These are phyloP conservation scores for Pelagia noctiluca DNA, from an alignment of 30 jellyfish, hydroid and myxozoan species.

Conservation along the genomic window DNA sequence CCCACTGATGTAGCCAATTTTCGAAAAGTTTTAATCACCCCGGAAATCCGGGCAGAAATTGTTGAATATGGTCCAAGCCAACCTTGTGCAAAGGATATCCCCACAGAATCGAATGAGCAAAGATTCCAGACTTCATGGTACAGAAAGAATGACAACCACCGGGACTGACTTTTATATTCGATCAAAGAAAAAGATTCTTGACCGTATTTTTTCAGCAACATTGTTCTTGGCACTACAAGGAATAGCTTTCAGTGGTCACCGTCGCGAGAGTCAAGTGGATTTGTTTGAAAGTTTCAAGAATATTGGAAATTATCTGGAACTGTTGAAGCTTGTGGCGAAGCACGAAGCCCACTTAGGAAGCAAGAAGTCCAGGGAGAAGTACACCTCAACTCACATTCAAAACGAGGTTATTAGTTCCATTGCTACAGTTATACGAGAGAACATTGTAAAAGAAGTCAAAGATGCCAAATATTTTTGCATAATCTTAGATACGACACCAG, in stretches of 20 bases:
- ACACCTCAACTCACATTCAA: constrained; percentile 63
- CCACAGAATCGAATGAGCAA: constrained; percentile 29
- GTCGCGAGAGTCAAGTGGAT: constrained; percentile 55
- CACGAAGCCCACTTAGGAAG: constrained; percentile 60
- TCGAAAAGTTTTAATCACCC: constrained; percentile 47
- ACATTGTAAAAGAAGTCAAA: constrained; percentile 22
- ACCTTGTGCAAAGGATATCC: constrained; percentile 45
- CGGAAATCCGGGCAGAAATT: constrained; percentile 47
- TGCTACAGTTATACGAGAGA: constrained; percentile 52
- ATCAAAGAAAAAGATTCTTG: constrained; percentile 21
- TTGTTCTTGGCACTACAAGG: constrained; percentile 65
- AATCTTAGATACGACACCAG: constrained; percentile 60
- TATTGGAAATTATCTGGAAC: constrained; percentile 64
- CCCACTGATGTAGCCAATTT: constrained; percentile 34
- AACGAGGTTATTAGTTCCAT: constrained; percentile 54
- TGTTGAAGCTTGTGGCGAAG: constrained; percentile 58
- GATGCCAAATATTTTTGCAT: constrained; percentile 49
- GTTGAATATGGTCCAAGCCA: constrained; percentile 30
- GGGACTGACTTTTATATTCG: constrained; percentile 17
- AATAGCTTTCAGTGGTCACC: constrained; percentile 59
- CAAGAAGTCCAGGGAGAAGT: constrained; percentile 63
- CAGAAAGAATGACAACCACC: constrained; percentile 26
- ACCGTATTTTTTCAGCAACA: constrained; percentile 49
- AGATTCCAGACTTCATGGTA: constrained; percentile 39
- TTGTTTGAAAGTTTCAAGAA: constrained; percentile 34